These are phyloP conservation scores for Hypomesus transpacificus DNA, from an alignment of 2,113 vertebrate genomes.

Conservation along the genomic window DNA sequence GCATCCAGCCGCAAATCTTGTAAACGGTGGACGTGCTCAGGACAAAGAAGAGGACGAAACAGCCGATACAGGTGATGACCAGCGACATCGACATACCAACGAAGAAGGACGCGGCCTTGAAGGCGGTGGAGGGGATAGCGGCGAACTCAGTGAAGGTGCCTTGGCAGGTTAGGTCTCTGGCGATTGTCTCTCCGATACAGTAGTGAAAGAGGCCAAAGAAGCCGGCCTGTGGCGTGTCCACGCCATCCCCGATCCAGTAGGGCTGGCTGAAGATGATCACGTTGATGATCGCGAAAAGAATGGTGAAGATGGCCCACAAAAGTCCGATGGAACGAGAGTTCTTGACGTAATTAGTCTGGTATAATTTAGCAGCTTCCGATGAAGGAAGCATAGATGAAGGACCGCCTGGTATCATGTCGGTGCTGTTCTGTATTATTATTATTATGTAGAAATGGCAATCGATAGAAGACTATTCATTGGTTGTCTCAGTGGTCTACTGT, in stretches of 20 bases:
- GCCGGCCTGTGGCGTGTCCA: slow-evolving; percentile 91
- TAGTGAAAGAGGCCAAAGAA: slow-evolving; percentile 98
- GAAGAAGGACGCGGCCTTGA: slow-evolving; percentile 96
- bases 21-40: slow-evolving; percentile 96
- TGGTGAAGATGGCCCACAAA: slow-evolving; percentile 95
- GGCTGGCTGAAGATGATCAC: slow-evolving; percentile 95
- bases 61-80: slow-evolving; percentile 88
- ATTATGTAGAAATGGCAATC: neutral
- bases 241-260: slow-evolving; percentile 95
- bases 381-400: slow-evolving; percentile 86
- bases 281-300: slow-evolving; percentile 93
- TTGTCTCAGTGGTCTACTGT: neutral
- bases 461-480: neutral
- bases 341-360: slow-evolving; percentile 92
- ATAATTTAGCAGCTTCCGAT: slow-evolving; percentile 91
- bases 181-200: slow-evolving; percentile 87
- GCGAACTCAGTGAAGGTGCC: slow-evolving; percentile 97
- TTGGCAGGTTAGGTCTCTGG: slow-evolving; percentile 87
- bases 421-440: neutral
- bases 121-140: slow-evolving; percentile 86
- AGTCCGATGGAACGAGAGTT: slow-evolving; percentile 95
- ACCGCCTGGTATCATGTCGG: slow-evolving; percentile 69
- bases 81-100: slow-evolving; percentile 96
- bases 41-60: slow-evolving; percentile 96
- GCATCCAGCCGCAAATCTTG: slow-evolving; percentile 98